Conservation (phyloP, 2,888 invertebrate species). For the Lysandra bellargus region DNA sequence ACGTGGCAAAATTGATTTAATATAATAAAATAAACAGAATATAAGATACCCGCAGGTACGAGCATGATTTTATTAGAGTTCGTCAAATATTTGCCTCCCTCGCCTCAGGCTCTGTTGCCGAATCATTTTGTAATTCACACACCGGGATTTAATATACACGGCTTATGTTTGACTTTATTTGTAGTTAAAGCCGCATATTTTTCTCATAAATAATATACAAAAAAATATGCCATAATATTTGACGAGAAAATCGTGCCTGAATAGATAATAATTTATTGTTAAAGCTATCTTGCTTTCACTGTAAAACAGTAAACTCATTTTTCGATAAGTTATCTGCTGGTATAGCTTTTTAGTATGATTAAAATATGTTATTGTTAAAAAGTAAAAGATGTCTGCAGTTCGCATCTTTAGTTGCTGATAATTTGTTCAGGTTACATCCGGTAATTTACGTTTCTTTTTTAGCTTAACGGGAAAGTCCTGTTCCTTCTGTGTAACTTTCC, state of each 20-base stretch:
- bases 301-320: too few relatives aligned
- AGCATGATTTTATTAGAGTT: constrained; percentile 29
- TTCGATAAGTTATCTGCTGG: too few relatives aligned
- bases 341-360: too few relatives aligned
- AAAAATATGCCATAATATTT: neutral
- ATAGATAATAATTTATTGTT: too few relatives aligned
- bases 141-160: constrained; percentile 10
- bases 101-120: neutral
- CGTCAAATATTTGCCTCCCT: constrained; percentile 31
- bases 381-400: too few relatives aligned
- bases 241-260: too few relatives aligned
- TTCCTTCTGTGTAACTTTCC: neutral
- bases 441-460: neutral
- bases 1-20: neutral
- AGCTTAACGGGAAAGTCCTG: neutral
- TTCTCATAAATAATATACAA: too few relatives aligned
- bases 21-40: constrained; percentile 10
- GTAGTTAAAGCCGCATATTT: neutral
- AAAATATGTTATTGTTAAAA: too few relatives aligned
- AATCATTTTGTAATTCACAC: constrained; percentile 20
- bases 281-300: too few relatives aligned
- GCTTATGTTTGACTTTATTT: constrained; percentile 1
- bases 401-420: too few relatives aligned
- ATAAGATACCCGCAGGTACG: constrained; percentile 26
- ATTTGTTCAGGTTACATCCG: too few relatives aligned